Base-by-base conservation (phyloP, 2,113 vertebrate species). In the Cryptomyrus ogoouensis region DNA sequence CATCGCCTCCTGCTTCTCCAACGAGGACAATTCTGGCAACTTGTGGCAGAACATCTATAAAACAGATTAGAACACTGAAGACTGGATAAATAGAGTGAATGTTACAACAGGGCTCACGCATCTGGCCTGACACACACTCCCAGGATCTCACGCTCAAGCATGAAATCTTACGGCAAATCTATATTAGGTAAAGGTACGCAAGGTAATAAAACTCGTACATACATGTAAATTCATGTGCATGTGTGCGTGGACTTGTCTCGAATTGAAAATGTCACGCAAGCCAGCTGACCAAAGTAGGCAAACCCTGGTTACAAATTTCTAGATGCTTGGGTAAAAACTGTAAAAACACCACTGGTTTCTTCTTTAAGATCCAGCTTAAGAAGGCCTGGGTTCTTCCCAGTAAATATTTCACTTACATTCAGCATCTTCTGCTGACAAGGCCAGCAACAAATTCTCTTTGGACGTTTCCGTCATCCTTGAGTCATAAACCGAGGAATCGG, bases 1-100 rank as follows among this genome's bases (percentile, higher is more conserved):
- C 93, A 53, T 88, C 92, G 90, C 94, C 95, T 84, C 96, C 96
- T 35, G 96, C 96, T 89, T 97, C 97, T 94, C 97, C 96, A 93
- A 99, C 96, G 91, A 99, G 91, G 92, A 98, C 94, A 83, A 99
- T 94, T 91, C 98, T 95, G 9, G 98, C 96, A 94, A 99, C 95
- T 91, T 96, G 96, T 89, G 97, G 97, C 94, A 99, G 95, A 93
- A 97, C 96, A 93, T 97, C 98, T 99, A 91, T 46, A 77, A 46
- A 50, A 62, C 17, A 46, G 39, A 44, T 31, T 12, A 70, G 10
- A 13, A 70, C 62, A 66, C n/a, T 31, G 27, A 31, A 70, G 62
- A 31, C 62, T 66, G n/a, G 8, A 70, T 66, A 1, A 31, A 12
- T 0, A 31, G 62, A 13, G 62, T 31, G n/a, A 70, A 70, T 13